phyloP scores from a whole-genome alignment of 1,140 invertebrate species.

The Diuraphis noxia region DNA sequence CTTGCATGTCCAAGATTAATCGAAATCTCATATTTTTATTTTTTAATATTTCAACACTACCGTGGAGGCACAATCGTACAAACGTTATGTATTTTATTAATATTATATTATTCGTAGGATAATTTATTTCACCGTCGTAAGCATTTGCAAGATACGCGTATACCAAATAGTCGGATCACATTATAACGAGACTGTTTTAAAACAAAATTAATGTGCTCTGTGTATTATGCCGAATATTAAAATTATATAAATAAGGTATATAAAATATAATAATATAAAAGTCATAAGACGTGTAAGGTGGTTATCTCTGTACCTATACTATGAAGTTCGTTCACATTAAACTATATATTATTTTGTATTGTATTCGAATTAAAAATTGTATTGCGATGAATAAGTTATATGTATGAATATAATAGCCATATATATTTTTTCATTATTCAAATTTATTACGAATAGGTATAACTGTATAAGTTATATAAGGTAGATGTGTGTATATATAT shows the following conservation, averaged over 20 bases:
- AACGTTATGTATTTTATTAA: not conserved
- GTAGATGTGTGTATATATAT: not conserved
- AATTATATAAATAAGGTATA: too few relatives aligned
- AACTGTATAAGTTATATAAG: not conserved
- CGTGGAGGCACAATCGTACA: not conserved
- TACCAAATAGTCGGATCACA: not conserved
- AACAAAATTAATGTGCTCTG: not conserved
- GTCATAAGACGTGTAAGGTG: not conserved
- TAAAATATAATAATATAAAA: not conserved
- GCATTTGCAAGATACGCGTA: not conserved
- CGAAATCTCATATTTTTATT: not conserved
- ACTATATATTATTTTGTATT: not conserved
- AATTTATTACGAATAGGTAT: conserved; percentile 20
- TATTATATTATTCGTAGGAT: not conserved
- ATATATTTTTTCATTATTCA: conserved; percentile 1
- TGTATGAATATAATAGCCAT: not conserved
- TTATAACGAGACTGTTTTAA: not conserved
- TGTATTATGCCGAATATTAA: not conserved
- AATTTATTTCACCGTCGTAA: not conserved
- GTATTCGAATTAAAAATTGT: conserved; percentile 30
- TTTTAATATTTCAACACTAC: not conserved
- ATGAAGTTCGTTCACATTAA: not conserved
- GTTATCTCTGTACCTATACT: not conserved
- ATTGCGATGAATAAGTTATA: not conserved
- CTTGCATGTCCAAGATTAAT: not conserved